phyloP scores from a whole-genome alignment of 2,797 vertebrate genomes.

The Acanthurus lineatus region DNA sequence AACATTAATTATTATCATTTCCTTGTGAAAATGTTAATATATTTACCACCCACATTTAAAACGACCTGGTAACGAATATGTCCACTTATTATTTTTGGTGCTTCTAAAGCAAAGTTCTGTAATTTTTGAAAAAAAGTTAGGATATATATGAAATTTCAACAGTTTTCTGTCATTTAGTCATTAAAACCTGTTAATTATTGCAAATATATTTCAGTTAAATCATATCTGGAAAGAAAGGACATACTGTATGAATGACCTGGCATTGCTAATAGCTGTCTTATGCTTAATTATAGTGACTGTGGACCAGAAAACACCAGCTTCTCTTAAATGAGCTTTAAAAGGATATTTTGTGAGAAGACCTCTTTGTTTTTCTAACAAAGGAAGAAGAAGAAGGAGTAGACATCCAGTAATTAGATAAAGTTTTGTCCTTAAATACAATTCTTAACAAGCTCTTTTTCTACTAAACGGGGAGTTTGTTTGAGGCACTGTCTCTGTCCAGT shows the following conservation, averaged over 20 bases:
- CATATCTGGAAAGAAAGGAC: background rate
- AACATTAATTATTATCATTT: background rate
- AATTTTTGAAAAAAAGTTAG: background rate
- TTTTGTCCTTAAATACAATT: background rate
- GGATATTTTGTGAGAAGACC: background rate
- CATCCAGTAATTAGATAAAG: background rate
- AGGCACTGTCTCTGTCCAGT: slow-evolving; percentile 3
- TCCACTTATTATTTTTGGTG: background rate
- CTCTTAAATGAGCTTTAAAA: slow-evolving; percentile 16
- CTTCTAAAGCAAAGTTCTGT: background rate
- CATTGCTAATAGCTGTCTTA: background rate
- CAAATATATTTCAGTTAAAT: background rate
- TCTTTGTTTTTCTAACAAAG: slow-evolving; percentile 3
- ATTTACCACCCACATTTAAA: background rate
- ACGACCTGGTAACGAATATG: background rate
- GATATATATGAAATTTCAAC: background rate
- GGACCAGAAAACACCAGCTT: slow-evolving; percentile 11
- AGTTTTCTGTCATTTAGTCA: background rate
- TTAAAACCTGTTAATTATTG: background rate
- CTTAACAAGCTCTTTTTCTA: background rate
- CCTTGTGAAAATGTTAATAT: background rate
- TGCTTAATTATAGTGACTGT: background rate
- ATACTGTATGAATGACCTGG: background rate
- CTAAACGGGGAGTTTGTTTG: slow-evolving; percentile 1
- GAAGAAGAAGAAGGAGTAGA: background rate